Percentiles rank a stretch among this genome's conserved stretches.
These are phyloP conservation scores for Hormiphora californensis DNA, from an alignment of 37 sponge, comb jelly and placozoan species.

Conservation along the genomic window DNA sequence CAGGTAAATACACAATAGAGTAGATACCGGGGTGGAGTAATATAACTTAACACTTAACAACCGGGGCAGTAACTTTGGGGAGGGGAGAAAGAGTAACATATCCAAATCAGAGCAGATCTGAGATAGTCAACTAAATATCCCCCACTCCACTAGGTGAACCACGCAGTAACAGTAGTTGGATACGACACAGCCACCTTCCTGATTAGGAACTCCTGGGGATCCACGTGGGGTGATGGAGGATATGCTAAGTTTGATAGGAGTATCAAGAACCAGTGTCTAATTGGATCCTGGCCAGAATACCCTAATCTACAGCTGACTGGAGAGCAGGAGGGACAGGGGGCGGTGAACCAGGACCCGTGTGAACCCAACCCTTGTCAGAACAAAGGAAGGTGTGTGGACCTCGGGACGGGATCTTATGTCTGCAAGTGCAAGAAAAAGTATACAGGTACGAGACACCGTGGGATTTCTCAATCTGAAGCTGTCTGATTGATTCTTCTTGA, in stretches of 20 bases:
- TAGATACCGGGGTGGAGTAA: too few species aligned
- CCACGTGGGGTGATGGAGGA: neutral
- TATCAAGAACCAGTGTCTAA: neutral
- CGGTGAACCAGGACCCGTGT: neutral
- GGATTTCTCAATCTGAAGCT: too few species aligned
- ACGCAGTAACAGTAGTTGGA: neutral
- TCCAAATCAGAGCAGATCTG: neutral
- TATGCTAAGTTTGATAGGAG: neutral
- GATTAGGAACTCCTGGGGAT: neutral
- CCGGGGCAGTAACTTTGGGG: too few species aligned
- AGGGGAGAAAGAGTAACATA: too few species aligned
- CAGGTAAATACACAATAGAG: too few species aligned
- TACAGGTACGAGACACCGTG: too few species aligned
- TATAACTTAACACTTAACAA: too few species aligned
- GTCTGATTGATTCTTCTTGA: too few species aligned
- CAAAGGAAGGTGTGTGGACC: neutral
- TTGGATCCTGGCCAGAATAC: neutral
- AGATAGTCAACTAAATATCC: neutral
- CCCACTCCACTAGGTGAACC: neutral
- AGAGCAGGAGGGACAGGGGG: neutral
- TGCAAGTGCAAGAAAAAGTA: neutral
- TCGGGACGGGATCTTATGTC: neutral
- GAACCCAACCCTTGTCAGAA: slow-evolving; percentile 14
- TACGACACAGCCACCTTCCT: neutral
- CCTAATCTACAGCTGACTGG: neutral